Percentiles rank a stretch among this genome's conserved stretches.
Evolutionary conservation across 2,113 vertebrate genomes (phyloP).

Genomic region (Falcunculus frontatus): DNA sequence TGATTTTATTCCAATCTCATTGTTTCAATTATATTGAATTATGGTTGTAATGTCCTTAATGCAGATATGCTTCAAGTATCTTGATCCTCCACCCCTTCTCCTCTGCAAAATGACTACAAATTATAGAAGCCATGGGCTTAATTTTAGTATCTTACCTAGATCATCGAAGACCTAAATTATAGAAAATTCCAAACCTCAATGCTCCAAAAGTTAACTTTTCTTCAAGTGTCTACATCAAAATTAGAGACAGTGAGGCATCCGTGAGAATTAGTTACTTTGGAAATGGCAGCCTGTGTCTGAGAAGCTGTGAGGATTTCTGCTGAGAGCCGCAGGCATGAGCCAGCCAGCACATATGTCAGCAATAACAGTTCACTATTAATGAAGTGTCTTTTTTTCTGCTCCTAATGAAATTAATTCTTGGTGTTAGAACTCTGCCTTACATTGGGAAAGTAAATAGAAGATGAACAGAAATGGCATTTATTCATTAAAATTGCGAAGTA

Average conservation of each 20-base stretch:
- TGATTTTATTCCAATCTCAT: not conserved
- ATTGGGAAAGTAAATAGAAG: slow-evolving; percentile 41
- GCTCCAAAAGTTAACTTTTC: not conserved
- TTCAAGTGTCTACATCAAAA: not conserved
- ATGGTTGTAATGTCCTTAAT: not conserved
- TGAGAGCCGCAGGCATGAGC: slow-evolving; percentile 14
- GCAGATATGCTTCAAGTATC: not conserved
- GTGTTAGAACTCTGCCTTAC: slow-evolving; percentile 31
- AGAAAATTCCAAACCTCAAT: not conserved
- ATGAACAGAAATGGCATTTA: slow-evolving; percentile 34
- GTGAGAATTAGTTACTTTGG: not conserved
- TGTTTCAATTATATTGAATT: not conserved
- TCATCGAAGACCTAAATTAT: not conserved
- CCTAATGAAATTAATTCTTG: slow-evolving; percentile 42
- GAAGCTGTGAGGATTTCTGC: slow-evolving; percentile 32
- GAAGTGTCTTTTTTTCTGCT: slow-evolving; percentile 51
- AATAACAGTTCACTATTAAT: slow-evolving; percentile 56
- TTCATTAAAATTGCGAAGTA: slow-evolving; percentile 54
- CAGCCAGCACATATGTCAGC: slow-evolving; percentile 46
- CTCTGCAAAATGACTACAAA: not conserved
- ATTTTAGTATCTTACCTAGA: not conserved
- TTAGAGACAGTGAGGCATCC: not conserved
- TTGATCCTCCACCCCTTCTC: not conserved
- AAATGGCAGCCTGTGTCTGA: slow-evolving; percentile 3
- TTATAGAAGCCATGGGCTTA: not conserved